Evolutionary conservation across 2,797 vertebrate species (phyloP).

Genomic region (Lateolabrax maculatus): DNA sequence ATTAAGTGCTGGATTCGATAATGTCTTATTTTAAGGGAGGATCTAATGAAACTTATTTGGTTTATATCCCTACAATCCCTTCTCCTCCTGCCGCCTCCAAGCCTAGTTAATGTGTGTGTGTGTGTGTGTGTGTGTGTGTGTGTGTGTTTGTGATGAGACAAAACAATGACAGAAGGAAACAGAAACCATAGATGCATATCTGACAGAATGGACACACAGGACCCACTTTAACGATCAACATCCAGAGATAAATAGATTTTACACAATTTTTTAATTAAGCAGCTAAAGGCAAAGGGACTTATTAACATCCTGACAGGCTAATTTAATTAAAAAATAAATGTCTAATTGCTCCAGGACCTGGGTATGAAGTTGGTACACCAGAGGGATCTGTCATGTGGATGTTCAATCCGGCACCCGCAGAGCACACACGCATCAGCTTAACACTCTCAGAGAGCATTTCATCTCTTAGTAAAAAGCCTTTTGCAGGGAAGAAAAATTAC

Average conservation of each 20-base stretch:
- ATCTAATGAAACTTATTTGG: not conserved
- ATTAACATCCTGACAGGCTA: not conserved
- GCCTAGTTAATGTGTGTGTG: not conserved
- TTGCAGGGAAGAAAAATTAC: not conserved
- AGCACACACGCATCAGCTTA: not conserved
- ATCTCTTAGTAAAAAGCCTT: not conserved
- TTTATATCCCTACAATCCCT: not conserved
- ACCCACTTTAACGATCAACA: not conserved
- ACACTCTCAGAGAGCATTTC: not conserved
- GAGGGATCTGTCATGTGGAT: conserved; percentile 1
- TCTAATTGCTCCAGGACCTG: not conserved
- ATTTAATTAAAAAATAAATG: conserved; percentile 16
- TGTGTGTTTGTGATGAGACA: not conserved
- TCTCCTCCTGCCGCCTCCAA: not conserved
- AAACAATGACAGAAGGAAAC: not conserved
- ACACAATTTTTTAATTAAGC: not conserved
- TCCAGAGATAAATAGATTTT: not conserved
- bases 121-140: not conserved
- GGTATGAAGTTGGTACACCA: not conserved
- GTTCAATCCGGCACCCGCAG: not conserved
- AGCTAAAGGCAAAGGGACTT: not conserved
- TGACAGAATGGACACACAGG: no score
- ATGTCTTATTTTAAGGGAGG: not conserved
- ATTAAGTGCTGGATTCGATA: not conserved
- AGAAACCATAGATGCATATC: not conserved